Base-by-base conservation (phyloP, 1,140 invertebrate species). In the Orchestia grillus region DNA sequence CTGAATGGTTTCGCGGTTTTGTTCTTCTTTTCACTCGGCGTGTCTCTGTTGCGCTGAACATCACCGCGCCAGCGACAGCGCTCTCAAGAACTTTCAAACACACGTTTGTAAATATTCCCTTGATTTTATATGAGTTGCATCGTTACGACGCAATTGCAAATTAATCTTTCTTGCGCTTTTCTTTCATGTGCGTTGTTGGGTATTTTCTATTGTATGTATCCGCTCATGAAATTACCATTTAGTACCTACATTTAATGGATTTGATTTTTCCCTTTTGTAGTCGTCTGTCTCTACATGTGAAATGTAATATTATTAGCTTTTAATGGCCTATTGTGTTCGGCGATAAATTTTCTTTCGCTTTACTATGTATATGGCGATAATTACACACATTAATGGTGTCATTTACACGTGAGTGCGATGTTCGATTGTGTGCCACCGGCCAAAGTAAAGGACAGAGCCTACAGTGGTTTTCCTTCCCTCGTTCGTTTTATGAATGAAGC, bases 301-400 rank as follows among this genome's bases (percentile, higher is more conserved):
- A 90, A 44, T 90, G 88, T 90, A 90, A 90, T 90, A 90, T 90
- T 90, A 42, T 90, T 90, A 90, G 43, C 41, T 8, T 44, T 77
- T 90, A 90, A 90, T 44, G 43, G 88, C 88, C 88, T 42, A 11
- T 90, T 90, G 43, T 90, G 88, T 90, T 44, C n/a, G 88, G 88
- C 88, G 88, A 41, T 90, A 42, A 40, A 90, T 42, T 90, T 90
- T 90, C 43, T 11, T 90, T 90, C 88, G 88, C 88, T 90, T 90
- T 42, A 42, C 88, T 90, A 41, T 90, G 88, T 90, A 90, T 90
- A 90, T 90, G 88, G 88, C 88, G 88, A 90, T 90, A 90, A 90
- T 90, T 90, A 44, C 88, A 90, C 88, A 90, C 88, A 90, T 90
- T 90, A 90, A 41, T 90, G 88, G 88, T 90, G 43, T 90, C 41